Conservation (phyloP, 2,113 vertebrate species). For the Anser cygnoides region DNA sequence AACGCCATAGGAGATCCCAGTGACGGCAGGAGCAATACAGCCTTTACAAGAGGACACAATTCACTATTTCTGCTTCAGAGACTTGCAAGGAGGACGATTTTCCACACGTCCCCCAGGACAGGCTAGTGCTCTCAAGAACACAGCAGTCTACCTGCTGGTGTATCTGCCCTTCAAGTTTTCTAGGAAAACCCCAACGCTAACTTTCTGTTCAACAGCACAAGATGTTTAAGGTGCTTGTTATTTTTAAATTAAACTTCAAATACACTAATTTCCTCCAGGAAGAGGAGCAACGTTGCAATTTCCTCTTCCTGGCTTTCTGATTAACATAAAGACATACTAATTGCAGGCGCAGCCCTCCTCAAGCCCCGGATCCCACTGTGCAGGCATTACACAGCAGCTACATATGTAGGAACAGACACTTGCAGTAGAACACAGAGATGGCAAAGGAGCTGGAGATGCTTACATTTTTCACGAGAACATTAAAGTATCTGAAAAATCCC, state of each 20-base stretch:
- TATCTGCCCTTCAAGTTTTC: neutral
- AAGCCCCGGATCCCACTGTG: neutral
- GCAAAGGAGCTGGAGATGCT: neutral
- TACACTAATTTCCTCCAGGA: neutral
- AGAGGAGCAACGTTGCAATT: neutral
- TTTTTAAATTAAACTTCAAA: constrained; percentile 31
- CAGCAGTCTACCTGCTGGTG: neutral
- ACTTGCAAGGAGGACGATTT: neutral
- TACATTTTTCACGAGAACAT: neutral
- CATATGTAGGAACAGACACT: neutral
- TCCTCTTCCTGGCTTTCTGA: constrained; percentile 10
- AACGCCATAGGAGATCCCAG: neutral
- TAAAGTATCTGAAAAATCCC: neutral
- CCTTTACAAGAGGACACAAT: neutral
- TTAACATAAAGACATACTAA: neutral
- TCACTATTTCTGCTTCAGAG: neutral
- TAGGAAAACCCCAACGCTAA: neutral
- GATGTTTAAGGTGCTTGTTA: neutral
- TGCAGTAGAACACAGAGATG: neutral
- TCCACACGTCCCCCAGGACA: neutral
- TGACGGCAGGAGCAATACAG: neutral
- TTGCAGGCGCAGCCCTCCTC: neutral
- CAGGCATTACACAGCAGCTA: neutral
- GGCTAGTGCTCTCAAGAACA: neutral
- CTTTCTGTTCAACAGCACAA: neutral